These are phyloP conservation scores for Hylia prasina DNA, from an alignment of 2,113 vertebrate species.

Conservation along the genomic window DNA sequence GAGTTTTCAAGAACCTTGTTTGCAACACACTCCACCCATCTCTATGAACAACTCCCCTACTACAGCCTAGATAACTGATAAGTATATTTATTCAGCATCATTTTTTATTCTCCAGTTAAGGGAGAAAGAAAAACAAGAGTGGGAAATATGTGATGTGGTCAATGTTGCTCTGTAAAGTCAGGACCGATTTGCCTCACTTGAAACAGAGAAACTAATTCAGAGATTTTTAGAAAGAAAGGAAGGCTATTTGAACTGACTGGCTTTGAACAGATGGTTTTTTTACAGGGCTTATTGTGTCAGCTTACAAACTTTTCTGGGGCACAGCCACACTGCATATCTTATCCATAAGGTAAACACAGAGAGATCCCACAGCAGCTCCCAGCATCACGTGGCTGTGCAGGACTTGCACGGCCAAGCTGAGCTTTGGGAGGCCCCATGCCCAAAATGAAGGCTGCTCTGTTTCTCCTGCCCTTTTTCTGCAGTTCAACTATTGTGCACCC, in stretches of 20 bases:
- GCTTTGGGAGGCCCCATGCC: fast-evolving
- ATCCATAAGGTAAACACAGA: not conserved
- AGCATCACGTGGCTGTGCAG: not conserved
- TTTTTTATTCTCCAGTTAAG: conserved; percentile 19
- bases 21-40: not conserved
- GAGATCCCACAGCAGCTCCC: not conserved
- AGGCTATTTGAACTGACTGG: not conserved
- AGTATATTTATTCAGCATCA: conserved; percentile 20
- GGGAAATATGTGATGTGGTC: conserved; percentile 2
- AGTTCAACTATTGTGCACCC: not conserved
- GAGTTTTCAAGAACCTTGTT: conserved; percentile 35
- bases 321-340: not conserved
- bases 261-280: not conserved
- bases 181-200: not conserved
- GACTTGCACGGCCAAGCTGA: not conserved
- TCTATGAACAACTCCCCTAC: conserved; percentile 12
- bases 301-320: not conserved
- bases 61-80: not conserved
- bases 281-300: not conserved
- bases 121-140: not conserved
- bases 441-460: fast-evolving
- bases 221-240: not conserved
- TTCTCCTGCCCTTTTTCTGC: not conserved
- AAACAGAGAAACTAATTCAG: not conserved
- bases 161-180: conserved; percentile 5